Percentiles rank a stretch among this genome's conserved stretches.
phyloP scores from a whole-genome alignment of 2,888 invertebrate species.

The Bruchidius siliquastri region DNA sequence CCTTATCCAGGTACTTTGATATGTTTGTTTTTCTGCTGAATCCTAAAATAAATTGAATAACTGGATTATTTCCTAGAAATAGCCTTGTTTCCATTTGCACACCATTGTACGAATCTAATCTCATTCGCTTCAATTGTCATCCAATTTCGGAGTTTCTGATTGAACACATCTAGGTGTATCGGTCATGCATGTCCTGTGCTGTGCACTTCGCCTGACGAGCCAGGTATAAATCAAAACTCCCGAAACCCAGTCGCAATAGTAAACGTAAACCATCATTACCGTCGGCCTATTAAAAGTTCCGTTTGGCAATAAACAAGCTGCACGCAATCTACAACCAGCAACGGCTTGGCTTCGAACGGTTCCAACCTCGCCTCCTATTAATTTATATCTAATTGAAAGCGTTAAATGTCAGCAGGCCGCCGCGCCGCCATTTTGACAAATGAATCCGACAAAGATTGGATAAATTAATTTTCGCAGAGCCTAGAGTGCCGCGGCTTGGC shows the following conservation, averaged over 20 bases:
- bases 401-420: not conserved
- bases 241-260: conserved; percentile 1
- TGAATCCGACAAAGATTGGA: not conserved
- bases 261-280: conserved; percentile 6
- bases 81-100: too few species aligned
- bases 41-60: too few species aligned
- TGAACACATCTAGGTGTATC: not conserved
- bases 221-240: not conserved
- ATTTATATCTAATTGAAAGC: not conserved
- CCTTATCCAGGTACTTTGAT: too few species aligned
- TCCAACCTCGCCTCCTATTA: not conserved
- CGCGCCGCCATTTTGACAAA: not conserved
- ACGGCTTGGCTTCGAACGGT: not conserved
- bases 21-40: too few species aligned
- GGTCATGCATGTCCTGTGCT: not conserved
- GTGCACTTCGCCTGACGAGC: not conserved
- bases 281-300: conserved; percentile 3
- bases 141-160: too few species aligned
- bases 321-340: not conserved
- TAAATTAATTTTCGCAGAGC: not conserved
- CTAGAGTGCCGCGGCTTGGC: not conserved
- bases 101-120: too few species aligned
- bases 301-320: not conserved
- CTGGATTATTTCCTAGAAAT: too few species aligned
- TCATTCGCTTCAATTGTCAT: too few species aligned